A percentile compares a stretch with the other conserved stretches of the same genome.
Conservation (phyloP, 2,888 invertebrate genomes). For the Lycocerus yunnanus region DNA sequence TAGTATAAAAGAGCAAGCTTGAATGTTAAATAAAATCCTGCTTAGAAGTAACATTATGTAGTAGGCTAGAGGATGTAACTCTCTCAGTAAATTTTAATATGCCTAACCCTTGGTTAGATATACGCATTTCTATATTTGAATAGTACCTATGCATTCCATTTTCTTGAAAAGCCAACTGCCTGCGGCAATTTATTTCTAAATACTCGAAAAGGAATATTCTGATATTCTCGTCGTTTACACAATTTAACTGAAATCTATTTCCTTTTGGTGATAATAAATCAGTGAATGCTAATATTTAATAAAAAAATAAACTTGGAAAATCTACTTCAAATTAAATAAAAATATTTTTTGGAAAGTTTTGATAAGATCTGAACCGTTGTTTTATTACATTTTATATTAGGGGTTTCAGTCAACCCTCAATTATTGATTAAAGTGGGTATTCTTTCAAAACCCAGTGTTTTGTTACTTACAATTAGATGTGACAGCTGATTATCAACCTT, state of each 20-base stretch:
- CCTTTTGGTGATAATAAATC: background rate
- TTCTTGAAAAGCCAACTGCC: background rate
- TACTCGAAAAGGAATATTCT: background rate
- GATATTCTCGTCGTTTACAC: background rate
- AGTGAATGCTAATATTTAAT: background rate
- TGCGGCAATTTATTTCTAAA: background rate
- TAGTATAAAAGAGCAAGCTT: background rate
- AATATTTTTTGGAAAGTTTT: background rate
- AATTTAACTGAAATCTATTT: background rate
- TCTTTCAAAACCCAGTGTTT: background rate
- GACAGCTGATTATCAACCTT: background rate
- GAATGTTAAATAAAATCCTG: background rate
- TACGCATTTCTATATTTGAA: background rate
- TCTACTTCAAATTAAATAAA: background rate
- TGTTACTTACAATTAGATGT: background rate
- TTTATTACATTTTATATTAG: background rate
- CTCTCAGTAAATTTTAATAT: background rate
- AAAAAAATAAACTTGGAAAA: background rate
- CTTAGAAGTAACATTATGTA: background rate
- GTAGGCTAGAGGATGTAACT: background rate
- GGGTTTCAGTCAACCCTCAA: background rate
- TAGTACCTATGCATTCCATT: background rate
- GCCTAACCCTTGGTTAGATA: background rate
- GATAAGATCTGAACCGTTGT: background rate
- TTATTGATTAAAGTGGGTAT: background rate